Conservation (phyloP, 2,888 invertebrate species). For the Machimus rusticus region DNA sequence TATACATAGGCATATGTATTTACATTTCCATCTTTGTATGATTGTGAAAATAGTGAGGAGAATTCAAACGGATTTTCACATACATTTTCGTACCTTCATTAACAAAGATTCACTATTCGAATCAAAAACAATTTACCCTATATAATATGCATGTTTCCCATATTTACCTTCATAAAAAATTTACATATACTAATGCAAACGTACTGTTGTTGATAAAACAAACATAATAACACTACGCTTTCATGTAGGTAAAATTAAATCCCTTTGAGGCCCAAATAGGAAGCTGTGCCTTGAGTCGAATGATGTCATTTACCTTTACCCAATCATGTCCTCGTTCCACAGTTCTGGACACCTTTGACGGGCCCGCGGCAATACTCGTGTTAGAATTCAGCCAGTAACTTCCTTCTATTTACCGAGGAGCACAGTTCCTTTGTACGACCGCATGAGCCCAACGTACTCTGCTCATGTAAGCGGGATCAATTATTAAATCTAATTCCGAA, state of each 20-base stretch:
- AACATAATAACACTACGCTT: not conserved
- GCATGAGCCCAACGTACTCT: not conserved
- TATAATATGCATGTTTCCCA: not conserved
- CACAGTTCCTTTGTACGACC: not conserved
- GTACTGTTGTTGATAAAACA: not conserved
- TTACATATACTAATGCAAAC: not conserved
- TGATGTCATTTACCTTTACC: not conserved
- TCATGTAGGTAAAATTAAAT: not conserved
- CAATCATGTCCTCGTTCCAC: not conserved
- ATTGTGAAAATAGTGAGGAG: not conserved
- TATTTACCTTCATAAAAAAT: not conserved
- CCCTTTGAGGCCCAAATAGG: not conserved
- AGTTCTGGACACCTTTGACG: not conserved
- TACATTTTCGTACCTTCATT: not conserved
- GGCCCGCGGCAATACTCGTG: not conserved
- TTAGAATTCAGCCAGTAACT: not conserved
- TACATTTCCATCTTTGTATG: no score
- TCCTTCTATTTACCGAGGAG: not conserved
- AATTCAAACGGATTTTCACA: not conserved
- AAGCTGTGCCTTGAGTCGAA: not conserved
- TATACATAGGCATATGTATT: no score
- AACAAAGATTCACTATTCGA: not conserved
- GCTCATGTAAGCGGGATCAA: not conserved
- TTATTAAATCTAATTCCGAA: constrained; percentile 12
- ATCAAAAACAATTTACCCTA: not conserved